Conservation (phyloP, 2,888 invertebrate species). For the Perizoma affinitatum region DNA sequence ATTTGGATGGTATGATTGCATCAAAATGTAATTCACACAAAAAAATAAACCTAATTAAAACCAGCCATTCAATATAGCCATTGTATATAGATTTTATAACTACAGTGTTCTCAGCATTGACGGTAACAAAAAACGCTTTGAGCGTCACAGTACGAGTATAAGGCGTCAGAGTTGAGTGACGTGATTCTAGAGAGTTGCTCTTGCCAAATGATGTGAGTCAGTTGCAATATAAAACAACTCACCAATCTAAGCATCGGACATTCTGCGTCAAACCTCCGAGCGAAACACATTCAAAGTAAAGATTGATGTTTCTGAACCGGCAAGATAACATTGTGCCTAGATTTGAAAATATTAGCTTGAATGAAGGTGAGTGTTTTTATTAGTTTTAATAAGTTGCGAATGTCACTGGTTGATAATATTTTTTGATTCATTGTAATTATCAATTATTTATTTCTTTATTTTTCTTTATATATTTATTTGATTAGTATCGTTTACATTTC, state of each 20-base stretch:
- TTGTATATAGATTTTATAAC: constrained; percentile 5
- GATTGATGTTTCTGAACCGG: constrained; percentile 73
- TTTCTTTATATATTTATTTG: no score
- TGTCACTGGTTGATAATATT: no score
- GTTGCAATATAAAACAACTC: constrained; percentile 66
- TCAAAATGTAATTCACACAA: no score
- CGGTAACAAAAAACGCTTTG: constrained; percentile 37
- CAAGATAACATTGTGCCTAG: constrained; percentile 64
- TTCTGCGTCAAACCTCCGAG: constrained; percentile 54
- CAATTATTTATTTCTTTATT: no score
- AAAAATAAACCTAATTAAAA: no score
- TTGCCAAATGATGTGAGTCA: constrained; percentile 75
- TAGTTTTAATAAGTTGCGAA: no score
- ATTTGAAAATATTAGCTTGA: constrained; percentile 67
- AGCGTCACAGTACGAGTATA: constrained; percentile 55
- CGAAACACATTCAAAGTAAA: constrained; percentile 41
- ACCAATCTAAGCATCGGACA: constrained; percentile 56
- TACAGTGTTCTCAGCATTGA: constrained; percentile 8
- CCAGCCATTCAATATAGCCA: no score
- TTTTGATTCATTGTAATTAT: no score
- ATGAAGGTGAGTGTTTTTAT: constrained; percentile 61
- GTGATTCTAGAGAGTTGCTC: constrained; percentile 60
- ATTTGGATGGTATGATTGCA: no score
- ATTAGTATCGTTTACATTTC: no score
- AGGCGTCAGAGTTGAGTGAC: constrained; percentile 69